Conservation (phyloP, 1,140 invertebrate species). For the Caenorhabditis tropicalis region DNA sequence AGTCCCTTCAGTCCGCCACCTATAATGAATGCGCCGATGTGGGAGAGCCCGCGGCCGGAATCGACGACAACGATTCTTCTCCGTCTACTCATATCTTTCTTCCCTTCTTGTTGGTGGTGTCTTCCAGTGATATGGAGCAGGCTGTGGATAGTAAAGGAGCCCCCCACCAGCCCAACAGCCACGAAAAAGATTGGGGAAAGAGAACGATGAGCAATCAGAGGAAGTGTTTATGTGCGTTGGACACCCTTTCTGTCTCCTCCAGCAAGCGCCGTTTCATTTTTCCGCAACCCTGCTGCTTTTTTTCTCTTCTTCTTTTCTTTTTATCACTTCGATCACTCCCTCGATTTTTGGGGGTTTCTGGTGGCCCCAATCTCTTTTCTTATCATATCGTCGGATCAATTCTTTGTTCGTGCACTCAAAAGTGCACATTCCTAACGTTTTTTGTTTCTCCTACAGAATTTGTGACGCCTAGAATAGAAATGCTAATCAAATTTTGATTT, state of each 20-base stretch:
- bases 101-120: background rate
- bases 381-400: conserved; percentile 34
- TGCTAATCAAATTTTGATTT: too few species aligned
- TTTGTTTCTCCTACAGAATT: too few species aligned
- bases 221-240: conserved; percentile 34
- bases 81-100: background rate
- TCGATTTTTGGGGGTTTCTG: background rate
- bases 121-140: conserved; percentile 32
- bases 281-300: conserved; percentile 18
- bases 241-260: conserved; percentile 39
- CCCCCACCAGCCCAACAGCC: conserved; percentile 33
- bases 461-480: too few species aligned
- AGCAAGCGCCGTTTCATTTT: conserved; percentile 19
- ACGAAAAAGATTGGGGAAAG: conserved; percentile 43
- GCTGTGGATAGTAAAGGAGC: conserved; percentile 36
- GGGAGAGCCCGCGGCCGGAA: conserved; percentile 9
- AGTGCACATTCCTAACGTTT: background rate
- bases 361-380: background rate
- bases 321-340: conserved; percentile 21
- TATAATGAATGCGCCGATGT: conserved; percentile 40
- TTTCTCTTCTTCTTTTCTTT: background rate
- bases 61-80: background rate
- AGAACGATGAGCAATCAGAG: conserved; percentile 41
- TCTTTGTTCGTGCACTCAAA: background rate
- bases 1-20: background rate